phyloP scores from a whole-genome alignment of 2,113 vertebrate species.

The Cricetomys ansorgei region DNA sequence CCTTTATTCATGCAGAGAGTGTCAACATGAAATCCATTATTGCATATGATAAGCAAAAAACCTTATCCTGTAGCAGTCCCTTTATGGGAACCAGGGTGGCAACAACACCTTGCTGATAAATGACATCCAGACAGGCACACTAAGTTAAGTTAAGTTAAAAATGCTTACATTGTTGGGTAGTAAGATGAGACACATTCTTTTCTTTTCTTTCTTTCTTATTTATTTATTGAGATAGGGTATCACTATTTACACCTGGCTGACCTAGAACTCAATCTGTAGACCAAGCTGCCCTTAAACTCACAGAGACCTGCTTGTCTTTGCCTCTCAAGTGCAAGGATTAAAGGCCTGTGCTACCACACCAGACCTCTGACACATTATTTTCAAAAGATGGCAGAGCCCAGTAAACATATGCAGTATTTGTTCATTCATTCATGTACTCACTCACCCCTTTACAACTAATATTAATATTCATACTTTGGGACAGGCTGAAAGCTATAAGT shows the following conservation, averaged over 20 bases:
- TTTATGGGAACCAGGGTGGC: neutral
- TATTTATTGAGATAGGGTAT: neutral
- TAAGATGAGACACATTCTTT: neutral
- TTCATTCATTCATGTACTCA: neutral
- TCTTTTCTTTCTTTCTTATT: neutral
- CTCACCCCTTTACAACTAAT: neutral
- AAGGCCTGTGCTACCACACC: neutral
- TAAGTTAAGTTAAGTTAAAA: neutral
- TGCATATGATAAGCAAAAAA: neutral
- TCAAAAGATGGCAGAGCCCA: neutral
- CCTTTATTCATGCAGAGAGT: neutral
- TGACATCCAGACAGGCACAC: neutral
- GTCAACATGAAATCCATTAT: neutral
- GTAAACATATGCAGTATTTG: neutral
- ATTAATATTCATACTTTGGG: neutral
- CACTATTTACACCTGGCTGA: neutral
- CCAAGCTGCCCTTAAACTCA: neutral
- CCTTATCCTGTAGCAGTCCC: neutral
- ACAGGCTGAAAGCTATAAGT: neutral
- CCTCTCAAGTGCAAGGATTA: neutral
- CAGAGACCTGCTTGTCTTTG: neutral
- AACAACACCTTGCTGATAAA: neutral
- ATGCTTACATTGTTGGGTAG: neutral
- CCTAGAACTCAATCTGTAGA: neutral
- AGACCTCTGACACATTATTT: neutral